Evolutionary conservation across 1,140 invertebrate species (phyloP).

Genomic region (Heterodera schachtii): DNA sequence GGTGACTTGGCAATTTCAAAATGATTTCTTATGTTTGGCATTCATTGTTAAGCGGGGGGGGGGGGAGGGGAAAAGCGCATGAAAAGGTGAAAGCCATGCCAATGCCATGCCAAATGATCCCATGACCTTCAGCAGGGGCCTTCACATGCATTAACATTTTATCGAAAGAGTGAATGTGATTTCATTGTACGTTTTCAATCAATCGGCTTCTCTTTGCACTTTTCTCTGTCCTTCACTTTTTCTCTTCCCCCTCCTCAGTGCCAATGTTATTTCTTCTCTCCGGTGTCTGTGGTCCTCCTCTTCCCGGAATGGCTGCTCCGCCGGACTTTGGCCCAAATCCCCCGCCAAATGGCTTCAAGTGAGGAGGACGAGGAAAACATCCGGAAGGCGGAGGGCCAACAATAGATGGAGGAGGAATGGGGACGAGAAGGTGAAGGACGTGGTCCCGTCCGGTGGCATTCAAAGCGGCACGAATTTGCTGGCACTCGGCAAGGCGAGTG

Average conservation of each 20-base stretch:
- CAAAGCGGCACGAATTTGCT: conserved; percentile 1
- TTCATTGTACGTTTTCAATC: no score
- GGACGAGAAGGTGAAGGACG: conserved; percentile 2
- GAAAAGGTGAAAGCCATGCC: background rate
- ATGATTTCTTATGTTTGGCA: no score
- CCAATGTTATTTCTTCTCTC: background rate
- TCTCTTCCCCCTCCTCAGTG: background rate
- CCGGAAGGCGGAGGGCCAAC: conserved; percentile 4
- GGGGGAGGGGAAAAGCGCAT: background rate
- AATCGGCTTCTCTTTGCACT: background rate
- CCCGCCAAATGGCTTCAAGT: background rate
- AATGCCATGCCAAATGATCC: background rate
- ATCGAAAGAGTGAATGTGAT: no score
- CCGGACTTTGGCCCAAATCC: background rate
- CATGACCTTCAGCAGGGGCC: no score
- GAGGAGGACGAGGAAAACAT: conserved; percentile 15
- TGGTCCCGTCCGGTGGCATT: background rate
- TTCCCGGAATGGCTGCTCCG: background rate
- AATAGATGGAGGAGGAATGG: conserved; percentile 8
- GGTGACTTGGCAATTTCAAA: background rate
- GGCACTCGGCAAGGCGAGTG: conserved; percentile 21
- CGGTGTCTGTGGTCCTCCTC: background rate
- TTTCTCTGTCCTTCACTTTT: background rate
- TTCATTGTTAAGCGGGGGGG: background rate
- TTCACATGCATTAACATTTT: no score